Conservation (phyloP, 2,113 vertebrate species). For the Theristicus caerulescens region DNA sequence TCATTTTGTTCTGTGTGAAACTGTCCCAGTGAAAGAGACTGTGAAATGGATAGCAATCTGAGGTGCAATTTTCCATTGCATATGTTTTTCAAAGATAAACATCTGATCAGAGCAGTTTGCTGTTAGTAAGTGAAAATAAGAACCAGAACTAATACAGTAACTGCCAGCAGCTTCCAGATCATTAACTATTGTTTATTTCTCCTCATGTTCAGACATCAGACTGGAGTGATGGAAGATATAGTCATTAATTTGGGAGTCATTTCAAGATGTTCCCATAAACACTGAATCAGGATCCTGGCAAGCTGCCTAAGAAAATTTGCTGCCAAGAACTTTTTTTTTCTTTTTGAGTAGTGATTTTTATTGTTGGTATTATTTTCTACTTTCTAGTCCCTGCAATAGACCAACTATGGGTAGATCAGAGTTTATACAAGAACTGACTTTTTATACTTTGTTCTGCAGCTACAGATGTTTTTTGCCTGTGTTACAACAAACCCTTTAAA, state of each 20-base stretch:
- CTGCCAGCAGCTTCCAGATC: conserved; percentile 68
- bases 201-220: conserved; percentile 67
- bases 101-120: conserved; percentile 56
- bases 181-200: conserved; percentile 73
- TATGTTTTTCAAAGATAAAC: conserved; percentile 52
- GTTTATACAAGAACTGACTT: not conserved
- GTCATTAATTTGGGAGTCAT: conserved; percentile 67
- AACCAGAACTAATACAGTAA: conserved; percentile 56
- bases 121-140: conserved; percentile 58
- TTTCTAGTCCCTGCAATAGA: conserved; percentile 57
- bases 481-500: not conserved
- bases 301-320: conserved; percentile 27
- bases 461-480: not conserved
- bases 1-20: not conserved
- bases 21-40: not conserved
- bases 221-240: conserved; percentile 59
- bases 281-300: conserved; percentile 75
- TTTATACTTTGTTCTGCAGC: not conserved
- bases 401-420: not conserved
- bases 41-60: conserved; percentile 3
- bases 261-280: conserved; percentile 84
- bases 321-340: conserved; percentile 7
- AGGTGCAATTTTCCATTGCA: conserved; percentile 47
- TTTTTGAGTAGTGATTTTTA: conserved; percentile 30
- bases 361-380: conserved; percentile 70